A percentile compares a stretch with the other conserved stretches of the same genome.
Conservation (phyloP, 2,888 invertebrate species). For the Eupithecia abbreviata region DNA sequence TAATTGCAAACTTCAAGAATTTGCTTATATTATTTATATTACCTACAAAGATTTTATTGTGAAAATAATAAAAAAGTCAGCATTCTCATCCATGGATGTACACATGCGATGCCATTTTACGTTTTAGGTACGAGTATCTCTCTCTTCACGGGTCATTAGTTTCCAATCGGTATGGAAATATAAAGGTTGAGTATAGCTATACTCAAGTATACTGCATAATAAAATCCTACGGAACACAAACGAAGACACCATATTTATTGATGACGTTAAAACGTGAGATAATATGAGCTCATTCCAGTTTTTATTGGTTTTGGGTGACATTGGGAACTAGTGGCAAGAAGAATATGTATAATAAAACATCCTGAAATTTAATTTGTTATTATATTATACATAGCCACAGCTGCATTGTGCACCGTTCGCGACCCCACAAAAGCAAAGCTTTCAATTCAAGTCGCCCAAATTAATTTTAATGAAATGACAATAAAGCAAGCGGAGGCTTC, state of each 20-base stretch:
- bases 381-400: too few relatives aligned
- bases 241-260: too few relatives aligned
- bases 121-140: background rate
- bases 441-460: conserved; percentile 16
- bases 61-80: background rate
- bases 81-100: background rate
- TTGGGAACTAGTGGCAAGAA: too few relatives aligned
- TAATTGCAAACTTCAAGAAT: background rate
- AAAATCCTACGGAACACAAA: too few relatives aligned
- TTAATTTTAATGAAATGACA: conserved; percentile 31
- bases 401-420: background rate
- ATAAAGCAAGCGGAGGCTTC: conserved; percentile 25
- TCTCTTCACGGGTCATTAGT: background rate
- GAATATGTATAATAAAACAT: background rate
- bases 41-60: background rate
- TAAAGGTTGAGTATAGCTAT: too few relatives aligned
- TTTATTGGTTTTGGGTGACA: too few relatives aligned
- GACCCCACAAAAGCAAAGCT: background rate
- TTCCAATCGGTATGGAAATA: background rate
- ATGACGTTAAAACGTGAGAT: too few relatives aligned
- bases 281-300: too few relatives aligned
- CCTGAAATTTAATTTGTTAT: background rate
- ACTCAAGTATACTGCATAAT: too few relatives aligned
- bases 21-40: background rate
- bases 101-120: background rate